Evolutionary conservation across 1,140 invertebrate species (phyloP).

Genomic region (Trichomalopsis sarcophagae): DNA sequence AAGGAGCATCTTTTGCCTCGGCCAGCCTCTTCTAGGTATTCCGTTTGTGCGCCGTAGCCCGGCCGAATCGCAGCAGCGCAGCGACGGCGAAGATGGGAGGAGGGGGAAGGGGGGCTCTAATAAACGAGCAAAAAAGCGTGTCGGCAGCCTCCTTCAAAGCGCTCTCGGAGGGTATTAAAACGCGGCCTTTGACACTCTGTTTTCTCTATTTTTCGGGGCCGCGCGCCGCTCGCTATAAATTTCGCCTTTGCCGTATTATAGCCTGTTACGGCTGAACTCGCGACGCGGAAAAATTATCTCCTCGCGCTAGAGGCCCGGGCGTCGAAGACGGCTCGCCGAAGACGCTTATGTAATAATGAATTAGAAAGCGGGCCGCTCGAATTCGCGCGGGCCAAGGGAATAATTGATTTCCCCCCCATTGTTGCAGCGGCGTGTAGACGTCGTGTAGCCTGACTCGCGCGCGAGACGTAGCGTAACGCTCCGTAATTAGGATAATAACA

Average conservation of each 20-base stretch:
- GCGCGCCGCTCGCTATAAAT: neutral
- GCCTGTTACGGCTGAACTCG: conserved; percentile 3
- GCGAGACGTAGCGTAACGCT: neutral
- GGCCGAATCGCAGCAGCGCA: too few relatives aligned
- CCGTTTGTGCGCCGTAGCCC: neutral
- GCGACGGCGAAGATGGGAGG: too few relatives aligned
- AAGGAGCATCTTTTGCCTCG: conserved; percentile 15
- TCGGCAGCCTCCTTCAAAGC: conserved; percentile 19
- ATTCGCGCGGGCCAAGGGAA: neutral
- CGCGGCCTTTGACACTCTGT: conserved; percentile 37
- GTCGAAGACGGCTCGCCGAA: neutral
- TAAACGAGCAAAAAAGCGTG: conserved; percentile 19
- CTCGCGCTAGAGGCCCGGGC: neutral
- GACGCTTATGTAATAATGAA: neutral
- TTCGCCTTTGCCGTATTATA: neutral
- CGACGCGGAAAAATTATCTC: conserved; percentile 1
- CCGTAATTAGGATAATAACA: neutral
- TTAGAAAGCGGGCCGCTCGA: neutral
- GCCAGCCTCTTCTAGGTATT: conserved; percentile 40
- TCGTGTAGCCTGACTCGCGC: too few relatives aligned
- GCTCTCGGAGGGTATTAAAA: conserved; percentile 27
- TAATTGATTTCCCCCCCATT: too few relatives aligned
- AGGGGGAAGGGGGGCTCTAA: neutral
- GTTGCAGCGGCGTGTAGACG: too few relatives aligned
- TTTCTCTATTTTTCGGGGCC: conserved; percentile 25